Evolutionary conservation across 2,888 invertebrate species (phyloP).

Genomic region (Eupeodes latifasciatus): DNA sequence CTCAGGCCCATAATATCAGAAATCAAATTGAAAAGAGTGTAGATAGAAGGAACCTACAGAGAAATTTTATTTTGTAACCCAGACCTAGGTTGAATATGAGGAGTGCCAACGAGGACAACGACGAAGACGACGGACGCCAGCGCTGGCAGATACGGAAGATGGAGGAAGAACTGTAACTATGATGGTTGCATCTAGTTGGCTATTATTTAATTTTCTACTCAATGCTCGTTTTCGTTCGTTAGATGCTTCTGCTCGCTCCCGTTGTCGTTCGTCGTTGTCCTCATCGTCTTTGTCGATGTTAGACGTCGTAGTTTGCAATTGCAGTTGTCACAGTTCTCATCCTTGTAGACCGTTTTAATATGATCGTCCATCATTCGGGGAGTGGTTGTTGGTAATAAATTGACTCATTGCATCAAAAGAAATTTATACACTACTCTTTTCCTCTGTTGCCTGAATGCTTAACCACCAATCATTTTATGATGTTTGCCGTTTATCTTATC

Average conservation of each 20-base stretch:
- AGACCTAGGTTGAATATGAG: neutral
- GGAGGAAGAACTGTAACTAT: constrained; percentile 7
- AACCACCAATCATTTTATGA: constrained; percentile 31
- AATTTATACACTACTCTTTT: neutral
- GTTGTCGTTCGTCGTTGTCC: constrained; percentile 29
- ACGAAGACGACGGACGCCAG: no score
- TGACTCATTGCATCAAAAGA: constrained; percentile 64
- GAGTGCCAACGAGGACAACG: neutral
- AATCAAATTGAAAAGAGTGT: constrained; percentile 72
- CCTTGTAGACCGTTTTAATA: constrained; percentile 68
- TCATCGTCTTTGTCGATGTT: constrained; percentile 4
- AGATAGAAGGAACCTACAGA: constrained; percentile 22
- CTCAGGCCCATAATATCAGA: constrained; percentile 52
- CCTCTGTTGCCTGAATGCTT: neutral
- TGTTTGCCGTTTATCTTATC: constrained; percentile 57
- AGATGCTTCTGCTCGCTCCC: constrained; percentile 7
- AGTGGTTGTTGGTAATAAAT: constrained; percentile 55
- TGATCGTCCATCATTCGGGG: constrained; percentile 63
- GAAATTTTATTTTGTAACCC: neutral
- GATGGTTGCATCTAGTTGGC: constrained; percentile 53
- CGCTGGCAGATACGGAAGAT: neutral
- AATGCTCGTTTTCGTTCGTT: constrained; percentile 43
- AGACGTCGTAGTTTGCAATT: neutral
- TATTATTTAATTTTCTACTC: constrained; percentile 63
- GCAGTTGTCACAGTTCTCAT: constrained; percentile 29